Evolutionary conservation across 2,888 invertebrate genomes (phyloP).

Genomic region (Erynnis tages): DNA sequence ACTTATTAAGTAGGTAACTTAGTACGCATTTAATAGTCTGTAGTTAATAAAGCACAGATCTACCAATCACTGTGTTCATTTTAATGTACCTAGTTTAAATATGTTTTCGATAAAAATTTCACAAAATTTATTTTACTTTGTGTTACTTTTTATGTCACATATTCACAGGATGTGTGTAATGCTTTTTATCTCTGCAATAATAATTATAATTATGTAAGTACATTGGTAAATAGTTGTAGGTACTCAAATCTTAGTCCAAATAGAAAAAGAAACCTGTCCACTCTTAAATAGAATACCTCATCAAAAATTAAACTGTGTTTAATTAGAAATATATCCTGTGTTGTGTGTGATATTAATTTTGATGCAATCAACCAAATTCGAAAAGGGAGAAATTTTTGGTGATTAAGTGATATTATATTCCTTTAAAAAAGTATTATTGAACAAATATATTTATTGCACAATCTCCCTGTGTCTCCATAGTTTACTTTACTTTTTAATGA

Average conservation of each 20-base stretch:
- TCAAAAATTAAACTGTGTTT: no score
- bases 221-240: no score
- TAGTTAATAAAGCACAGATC: slow-evolving; percentile 55
- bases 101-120: slow-evolving; percentile 9
- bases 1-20: slow-evolving; percentile 39
- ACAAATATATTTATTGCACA: slow-evolving; percentile 32
- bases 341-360: background rate
- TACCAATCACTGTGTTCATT: slow-evolving; percentile 66
- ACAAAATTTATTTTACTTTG: slow-evolving; percentile 20
- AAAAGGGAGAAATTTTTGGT: background rate
- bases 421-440: slow-evolving; percentile 19
- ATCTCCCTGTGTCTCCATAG: slow-evolving; percentile 27
- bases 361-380: background rate
- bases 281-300: no score
- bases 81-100: slow-evolving; percentile 35
- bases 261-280: no score
- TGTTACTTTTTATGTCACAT: slow-evolving; percentile 12
- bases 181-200: no score
- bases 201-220: no score
- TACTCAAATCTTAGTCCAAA: no score
- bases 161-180: background rate
- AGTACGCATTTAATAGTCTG: slow-evolving; percentile 57
- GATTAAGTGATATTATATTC: background rate
- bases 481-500: slow-evolving; percentile 15
- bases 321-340: background rate